Conservation (phyloP, 2,797 vertebrate genomes). For the Oreochromis mossambicus region DNA sequence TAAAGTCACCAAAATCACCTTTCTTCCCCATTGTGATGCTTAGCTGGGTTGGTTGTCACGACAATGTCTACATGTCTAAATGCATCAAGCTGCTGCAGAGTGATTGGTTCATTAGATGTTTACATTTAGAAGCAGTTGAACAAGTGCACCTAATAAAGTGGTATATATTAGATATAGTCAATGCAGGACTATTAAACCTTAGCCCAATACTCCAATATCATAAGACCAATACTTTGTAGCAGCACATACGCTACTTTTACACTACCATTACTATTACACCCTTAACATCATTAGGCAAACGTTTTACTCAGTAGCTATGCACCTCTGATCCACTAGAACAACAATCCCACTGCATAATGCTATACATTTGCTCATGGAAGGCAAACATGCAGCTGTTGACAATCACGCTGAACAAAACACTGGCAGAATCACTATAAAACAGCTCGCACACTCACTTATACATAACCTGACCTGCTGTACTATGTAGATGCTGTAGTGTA, state of each 20-base stretch:
- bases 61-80: not conserved
- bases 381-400: not conserved
- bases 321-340: not conserved
- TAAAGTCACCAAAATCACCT: not conserved
- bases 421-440: not conserved
- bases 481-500: conserved; percentile 95
- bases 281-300: not conserved
- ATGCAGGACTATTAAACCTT: not conserved
- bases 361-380: not conserved
- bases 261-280: not conserved
- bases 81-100: not conserved
- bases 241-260: not conserved
- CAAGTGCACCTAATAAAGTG: not conserved
- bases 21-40: not conserved
- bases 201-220: not conserved
- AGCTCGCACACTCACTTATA: not conserved
- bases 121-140: not conserved
- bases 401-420: not conserved
- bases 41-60: not conserved
- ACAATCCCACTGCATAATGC: not conserved
- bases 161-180: not conserved
- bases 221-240: too few species aligned
- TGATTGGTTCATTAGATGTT: not conserved
- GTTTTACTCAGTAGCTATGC: not conserved
- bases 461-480: conserved; percentile 87